A percentile compares a stretch with the other conserved stretches of the same genome.
Conservation (phyloP, 2,113 vertebrate species). For the Sebastes schlegelii region DNA sequence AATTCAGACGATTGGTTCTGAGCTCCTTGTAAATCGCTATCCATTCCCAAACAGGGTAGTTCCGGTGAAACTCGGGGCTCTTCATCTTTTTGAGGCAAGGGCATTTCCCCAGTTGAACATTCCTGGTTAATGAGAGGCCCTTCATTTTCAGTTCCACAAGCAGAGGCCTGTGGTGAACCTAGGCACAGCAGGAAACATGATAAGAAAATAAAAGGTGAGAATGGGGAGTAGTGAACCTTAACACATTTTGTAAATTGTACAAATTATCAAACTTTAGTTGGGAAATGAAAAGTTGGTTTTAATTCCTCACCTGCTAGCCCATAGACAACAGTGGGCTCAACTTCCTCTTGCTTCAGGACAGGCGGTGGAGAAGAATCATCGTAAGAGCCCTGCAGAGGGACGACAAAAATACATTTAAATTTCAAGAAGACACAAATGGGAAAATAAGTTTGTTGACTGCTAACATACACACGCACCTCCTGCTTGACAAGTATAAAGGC, state of each 20-base stretch:
- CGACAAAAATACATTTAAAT: neutral
- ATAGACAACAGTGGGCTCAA: slow-evolving; percentile 32
- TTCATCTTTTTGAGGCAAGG: slow-evolving; percentile 3
- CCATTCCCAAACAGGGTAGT: neutral
- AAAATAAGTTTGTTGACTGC: neutral
- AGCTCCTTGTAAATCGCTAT: neutral
- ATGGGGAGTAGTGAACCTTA: neutral
- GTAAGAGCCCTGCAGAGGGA: slow-evolving; percentile 14
- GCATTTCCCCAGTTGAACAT: slow-evolving; percentile 9
- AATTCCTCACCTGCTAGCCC: slow-evolving; percentile 52
- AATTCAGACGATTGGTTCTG: slow-evolving; percentile 15
- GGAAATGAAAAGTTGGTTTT: neutral
- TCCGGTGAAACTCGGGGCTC: neutral
- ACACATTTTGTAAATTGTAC: neutral
- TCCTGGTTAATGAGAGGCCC: neutral
- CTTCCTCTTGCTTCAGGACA: slow-evolving; percentile 68
- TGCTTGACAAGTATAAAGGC: slow-evolving; percentile 62
- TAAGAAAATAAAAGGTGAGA: neutral
- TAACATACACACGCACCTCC: slow-evolving; percentile 69
- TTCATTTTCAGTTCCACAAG: slow-evolving; percentile 13
- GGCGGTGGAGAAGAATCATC: slow-evolving; percentile 32
- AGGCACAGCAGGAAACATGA: slow-evolving; percentile 11
- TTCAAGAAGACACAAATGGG: neutral
- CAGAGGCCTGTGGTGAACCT: slow-evolving; percentile 7
- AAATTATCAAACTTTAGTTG: neutral